phyloP scores from a whole-genome alignment of 2,797 vertebrate species.

The Poecilia wingei region DNA sequence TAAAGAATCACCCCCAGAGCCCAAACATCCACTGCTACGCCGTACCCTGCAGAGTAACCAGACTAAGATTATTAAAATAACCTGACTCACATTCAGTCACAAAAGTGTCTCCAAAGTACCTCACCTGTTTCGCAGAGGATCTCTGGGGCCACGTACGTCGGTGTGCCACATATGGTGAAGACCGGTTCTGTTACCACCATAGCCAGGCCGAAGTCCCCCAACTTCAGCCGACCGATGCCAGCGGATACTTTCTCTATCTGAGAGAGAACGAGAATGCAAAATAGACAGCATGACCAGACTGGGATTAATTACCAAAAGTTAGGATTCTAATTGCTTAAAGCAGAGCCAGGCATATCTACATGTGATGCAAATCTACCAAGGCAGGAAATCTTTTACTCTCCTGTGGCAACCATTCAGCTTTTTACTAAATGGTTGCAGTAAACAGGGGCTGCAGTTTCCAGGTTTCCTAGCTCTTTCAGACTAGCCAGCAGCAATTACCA shows the following conservation, averaged over 20 bases:
- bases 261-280: conserved; percentile 17
- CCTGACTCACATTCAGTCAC: not conserved
- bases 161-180: conserved; percentile 97
- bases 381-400: not conserved
- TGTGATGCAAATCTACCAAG: not conserved
- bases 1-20: conserved; percentile 96
- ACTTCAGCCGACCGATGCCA: conserved; percentile 88
- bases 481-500: no score
- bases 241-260: conserved; percentile 88
- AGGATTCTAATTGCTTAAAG: not conserved
- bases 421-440: no score
- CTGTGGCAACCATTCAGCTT: no score
- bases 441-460: no score
- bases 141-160: conserved; percentile 97
- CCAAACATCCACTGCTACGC: conserved; percentile 95
- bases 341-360: not conserved
- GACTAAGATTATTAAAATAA: not conserved
- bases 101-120: not conserved
- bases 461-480: no score
- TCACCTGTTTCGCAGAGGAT: conserved; percentile 95
- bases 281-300: not conserved
- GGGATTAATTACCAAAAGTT: not conserved
- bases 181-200: conserved; percentile 93
- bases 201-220: conserved; percentile 97
- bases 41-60: conserved; percentile 86